Evolutionary conservation across 2,888 invertebrate species (phyloP), one percentile per base, ranked within the genome.

Genomic region (Lepidochrysops patricia): DNA sequence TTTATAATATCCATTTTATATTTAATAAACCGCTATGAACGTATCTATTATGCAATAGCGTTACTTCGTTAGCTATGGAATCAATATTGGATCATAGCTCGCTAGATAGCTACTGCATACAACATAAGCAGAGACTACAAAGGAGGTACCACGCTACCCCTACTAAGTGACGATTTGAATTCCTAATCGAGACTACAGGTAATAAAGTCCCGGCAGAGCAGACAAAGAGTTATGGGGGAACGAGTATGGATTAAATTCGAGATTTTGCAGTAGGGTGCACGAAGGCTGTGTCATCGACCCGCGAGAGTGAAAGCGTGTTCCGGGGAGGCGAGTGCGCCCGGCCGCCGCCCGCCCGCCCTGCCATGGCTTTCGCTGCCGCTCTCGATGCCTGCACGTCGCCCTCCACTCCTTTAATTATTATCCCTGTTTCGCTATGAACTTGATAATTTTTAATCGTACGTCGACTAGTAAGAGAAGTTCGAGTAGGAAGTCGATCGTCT

Each of bases 281-380:
- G 72, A 78, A 76, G 77, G 75, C 80, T 79, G 78, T 82, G 88
- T 86, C 88, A 86, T 75, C 83, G 88, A 88, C 87, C 84, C 74
- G 81, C 77, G 85, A 84, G 84, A 87, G 87, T 85, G 86, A 84
- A 86, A 84, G 84, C 83, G 74, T 76, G 80, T 85, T 86, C 86
- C 84, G 85, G 84, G 85, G 83, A 77, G 84, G 81, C 75, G 68
- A 66, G 69, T 71, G 67, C 73, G 68, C 69, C 69, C 67, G 69
- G 68, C 69, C 69, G 66, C 69, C 68, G 70, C 74, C 75, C 81
- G 74, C 82, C 83, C 82, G 77, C 81, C 84, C 82, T 74, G 76
- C 75, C 77, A 72, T 72, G 83, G 82, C 89, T 83, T 89, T 86
- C 84, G 85, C 89, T 86, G 77, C 83, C 81, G 77, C 78, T 79